Conservation (phyloP, 2,888 invertebrate species). For the Volucella bombylans region DNA sequence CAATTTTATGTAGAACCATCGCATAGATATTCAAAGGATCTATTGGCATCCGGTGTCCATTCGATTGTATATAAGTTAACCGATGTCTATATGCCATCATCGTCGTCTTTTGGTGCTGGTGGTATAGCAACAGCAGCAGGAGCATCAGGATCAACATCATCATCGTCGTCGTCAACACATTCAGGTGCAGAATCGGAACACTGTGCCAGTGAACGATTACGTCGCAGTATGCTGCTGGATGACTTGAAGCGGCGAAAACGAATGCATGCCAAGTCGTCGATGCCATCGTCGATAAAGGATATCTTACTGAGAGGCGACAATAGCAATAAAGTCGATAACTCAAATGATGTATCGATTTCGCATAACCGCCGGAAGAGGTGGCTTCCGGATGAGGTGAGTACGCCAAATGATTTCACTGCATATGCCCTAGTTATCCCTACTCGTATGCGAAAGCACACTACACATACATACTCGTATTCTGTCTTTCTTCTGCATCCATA, state of each 20-base stretch:
- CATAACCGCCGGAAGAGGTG: slow-evolving; percentile 84
- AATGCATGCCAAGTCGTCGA: slow-evolving; percentile 48
- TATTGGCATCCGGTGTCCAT: slow-evolving; percentile 85
- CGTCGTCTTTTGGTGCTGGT: slow-evolving; percentile 76
- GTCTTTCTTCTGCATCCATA: neutral
- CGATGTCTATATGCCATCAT: slow-evolving; percentile 85
- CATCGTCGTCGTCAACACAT: slow-evolving; percentile 61
- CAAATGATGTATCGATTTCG: slow-evolving; percentile 75
- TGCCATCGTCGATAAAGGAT: slow-evolving; percentile 14
- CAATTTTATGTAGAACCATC: slow-evolving; percentile 91
- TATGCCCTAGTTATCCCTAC: too few species aligned
- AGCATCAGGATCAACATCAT: slow-evolving; percentile 79
- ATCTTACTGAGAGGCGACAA: slow-evolving; percentile 53
- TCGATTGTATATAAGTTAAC: slow-evolving; percentile 92
- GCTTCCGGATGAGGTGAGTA: slow-evolving; percentile 86
- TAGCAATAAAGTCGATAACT: slow-evolving; percentile 79
- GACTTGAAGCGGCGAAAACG: slow-evolving; percentile 76
- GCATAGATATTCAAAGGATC: slow-evolving; percentile 83
- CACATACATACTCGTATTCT: slow-evolving; percentile 4
- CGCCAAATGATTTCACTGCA: slow-evolving; percentile 5
- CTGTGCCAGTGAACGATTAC: slow-evolving; percentile 82
- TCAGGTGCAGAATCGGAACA: slow-evolving; percentile 76
- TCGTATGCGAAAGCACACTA: neutral
- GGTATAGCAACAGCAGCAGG: slow-evolving; percentile 76
- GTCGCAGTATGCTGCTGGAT: slow-evolving; percentile 77